Evolutionary conservation across 92 coral and sea anemone genomes (phyloP), one percentile per base, ranked within the genome.

Genomic region (Porites divaricata): DNA sequence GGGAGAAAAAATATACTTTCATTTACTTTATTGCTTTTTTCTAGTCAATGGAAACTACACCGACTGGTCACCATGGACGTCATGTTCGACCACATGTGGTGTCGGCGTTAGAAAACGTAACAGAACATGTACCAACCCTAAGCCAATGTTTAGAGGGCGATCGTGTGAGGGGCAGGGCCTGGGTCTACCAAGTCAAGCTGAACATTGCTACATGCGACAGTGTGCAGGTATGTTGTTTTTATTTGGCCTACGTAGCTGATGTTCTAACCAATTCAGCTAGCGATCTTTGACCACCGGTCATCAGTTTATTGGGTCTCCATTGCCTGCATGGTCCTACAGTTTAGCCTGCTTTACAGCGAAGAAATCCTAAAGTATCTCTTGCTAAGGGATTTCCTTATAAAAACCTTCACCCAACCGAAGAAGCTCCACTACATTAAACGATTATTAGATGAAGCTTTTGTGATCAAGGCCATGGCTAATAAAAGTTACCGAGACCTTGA

Each of bases 81-180:
- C 94, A 58, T 96, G 99, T 72, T 95, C 99, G 6, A 95, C 95
- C 70, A 92, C 98, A 11, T 96, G 99, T 76, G 99, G 98, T 35
- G 93, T 95, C 67, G 99, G 99, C 11, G 85, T 89, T 73, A 91
- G 87, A 84, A 91, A 93, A 17, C 92, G 99, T 24, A 93, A 96
- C 72, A 91, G 99, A 83, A 84, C 95, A 51, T 96, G 99, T 75
- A 74, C 94, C 76, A 93, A 69, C 53, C 99, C 99, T 8, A 89
- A 73, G 28, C 95, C 95, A 1, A 92, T 90, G 84, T 95, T 93
- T 63, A 90, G 90, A 70, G 99, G 99, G n/a, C 89, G 91, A 71
- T 92, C 98, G 26, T 96, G 99, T 83, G 89, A 93, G 66, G 95
- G 88, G 51, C 96, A 92, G 75, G 99, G 98, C n/a, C 86, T 96